Conservation (phyloP, 2,797 vertebrate genomes). For the Zalophus californianus region DNA sequence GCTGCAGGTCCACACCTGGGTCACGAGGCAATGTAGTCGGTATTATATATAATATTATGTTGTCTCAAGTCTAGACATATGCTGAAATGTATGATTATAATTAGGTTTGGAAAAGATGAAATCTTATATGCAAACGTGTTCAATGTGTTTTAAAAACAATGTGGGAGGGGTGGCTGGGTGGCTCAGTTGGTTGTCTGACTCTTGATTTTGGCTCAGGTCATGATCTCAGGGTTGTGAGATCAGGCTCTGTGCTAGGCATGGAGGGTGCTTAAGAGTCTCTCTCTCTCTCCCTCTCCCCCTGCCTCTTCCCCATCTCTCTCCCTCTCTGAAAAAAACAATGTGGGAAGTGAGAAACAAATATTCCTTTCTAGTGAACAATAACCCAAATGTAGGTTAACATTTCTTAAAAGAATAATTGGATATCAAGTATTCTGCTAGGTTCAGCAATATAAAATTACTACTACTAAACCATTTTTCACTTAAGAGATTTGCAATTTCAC, state of each 20-base stretch:
- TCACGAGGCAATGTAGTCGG: background rate
- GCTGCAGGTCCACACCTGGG: background rate
- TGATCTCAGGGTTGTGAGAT: background rate
- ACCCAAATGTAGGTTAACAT: background rate
- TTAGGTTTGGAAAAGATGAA: background rate
- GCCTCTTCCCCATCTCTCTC: background rate
- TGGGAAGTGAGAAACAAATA: background rate
- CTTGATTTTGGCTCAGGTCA: background rate
- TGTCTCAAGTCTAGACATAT: background rate
- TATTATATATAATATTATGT: background rate
- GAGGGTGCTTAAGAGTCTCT: background rate
- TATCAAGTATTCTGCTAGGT: background rate
- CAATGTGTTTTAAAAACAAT: background rate
- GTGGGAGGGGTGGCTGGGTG: background rate
- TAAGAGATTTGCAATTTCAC: background rate
- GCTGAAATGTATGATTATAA: background rate
- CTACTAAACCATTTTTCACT: background rate
- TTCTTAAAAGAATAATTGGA: background rate
- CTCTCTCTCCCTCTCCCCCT: background rate
- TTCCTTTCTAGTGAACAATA: background rate
- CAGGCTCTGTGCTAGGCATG: rapidly evolving
- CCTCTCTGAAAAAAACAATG: background rate
- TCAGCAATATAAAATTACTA: background rate
- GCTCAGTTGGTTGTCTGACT: background rate
- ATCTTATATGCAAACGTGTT: background rate